Conservation (phyloP, 1,140 invertebrate species). For the Cephus cinctus region DNA sequence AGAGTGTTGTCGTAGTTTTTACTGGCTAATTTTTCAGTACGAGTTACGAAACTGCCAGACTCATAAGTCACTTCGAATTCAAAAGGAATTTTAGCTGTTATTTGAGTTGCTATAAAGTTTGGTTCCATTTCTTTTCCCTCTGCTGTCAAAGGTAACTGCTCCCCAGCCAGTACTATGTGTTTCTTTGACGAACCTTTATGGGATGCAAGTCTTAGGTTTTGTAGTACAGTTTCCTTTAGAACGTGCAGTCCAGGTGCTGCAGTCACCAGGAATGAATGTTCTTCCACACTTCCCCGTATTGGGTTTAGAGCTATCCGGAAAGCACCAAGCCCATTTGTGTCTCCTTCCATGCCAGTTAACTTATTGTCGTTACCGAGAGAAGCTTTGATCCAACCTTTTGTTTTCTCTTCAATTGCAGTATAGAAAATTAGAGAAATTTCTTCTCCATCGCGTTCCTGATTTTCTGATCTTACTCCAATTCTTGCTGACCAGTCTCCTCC, state of each 20-base stretch:
- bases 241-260: conserved; percentile 69
- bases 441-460: conserved; percentile 44
- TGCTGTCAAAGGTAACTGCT: conserved; percentile 56
- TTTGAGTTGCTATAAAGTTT: conserved; percentile 82
- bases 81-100: conserved; percentile 79
- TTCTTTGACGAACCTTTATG: conserved; percentile 59
- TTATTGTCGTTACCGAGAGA: conserved; percentile 59
- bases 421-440: conserved; percentile 77
- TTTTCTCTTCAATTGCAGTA: conserved; percentile 70
- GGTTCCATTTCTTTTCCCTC: conserved; percentile 59
- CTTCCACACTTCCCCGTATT: conserved; percentile 61
- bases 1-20: conserved; percentile 65
- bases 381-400: conserved; percentile 62
- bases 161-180: conserved; percentile 64
- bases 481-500: conserved; percentile 93
- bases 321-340: conserved; percentile 75
- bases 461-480: conserved; percentile 65
- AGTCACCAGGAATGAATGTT: conserved; percentile 74
- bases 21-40: conserved; percentile 61
- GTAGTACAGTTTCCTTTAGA: conserved; percentile 77
- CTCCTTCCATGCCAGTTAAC: conserved; percentile 71
- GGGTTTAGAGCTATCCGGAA: conserved; percentile 62
- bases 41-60: conserved; percentile 65
- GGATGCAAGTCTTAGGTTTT: conserved; percentile 62
- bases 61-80: conserved; percentile 84